These are phyloP conservation scores for Gymnarchus niloticus DNA, from an alignment of 2,113 vertebrate genomes.

Conservation along the genomic window DNA sequence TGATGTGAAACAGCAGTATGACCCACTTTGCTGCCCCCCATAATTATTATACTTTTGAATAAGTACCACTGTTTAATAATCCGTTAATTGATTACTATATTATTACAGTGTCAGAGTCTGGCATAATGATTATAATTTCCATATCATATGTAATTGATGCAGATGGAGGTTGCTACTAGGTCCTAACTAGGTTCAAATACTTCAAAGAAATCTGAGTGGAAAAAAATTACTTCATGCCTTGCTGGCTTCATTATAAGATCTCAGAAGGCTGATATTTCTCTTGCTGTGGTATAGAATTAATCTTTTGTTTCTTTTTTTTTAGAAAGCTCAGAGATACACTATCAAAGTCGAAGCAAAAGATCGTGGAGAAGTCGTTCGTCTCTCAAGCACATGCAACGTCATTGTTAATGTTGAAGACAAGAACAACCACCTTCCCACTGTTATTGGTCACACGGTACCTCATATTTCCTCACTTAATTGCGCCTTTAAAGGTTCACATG, in stretches of 20 bases:
- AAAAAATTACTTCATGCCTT: background rate
- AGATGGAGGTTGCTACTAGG: too few species aligned
- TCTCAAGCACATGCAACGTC: conserved; percentile 48
- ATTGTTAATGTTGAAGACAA: conserved; percentile 45
- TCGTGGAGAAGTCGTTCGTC: conserved; percentile 21
- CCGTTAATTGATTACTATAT: too few species aligned
- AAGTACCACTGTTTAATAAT: too few species aligned
- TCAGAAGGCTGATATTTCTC: background rate
- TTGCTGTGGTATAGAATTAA: background rate
- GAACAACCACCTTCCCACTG: conserved; percentile 48
- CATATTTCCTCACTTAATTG: background rate
- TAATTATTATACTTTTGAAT: too few species aligned
- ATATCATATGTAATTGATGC: too few species aligned
- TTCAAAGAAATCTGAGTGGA: background rate
- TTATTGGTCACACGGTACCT: conserved; percentile 42
- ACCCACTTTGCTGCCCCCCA: too few species aligned
- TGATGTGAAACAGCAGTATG: too few species aligned
- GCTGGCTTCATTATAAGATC: background rate
- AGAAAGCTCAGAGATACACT: conserved; percentile 46
- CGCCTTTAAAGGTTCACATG: background rate
- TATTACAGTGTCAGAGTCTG: too few species aligned
- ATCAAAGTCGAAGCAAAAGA: conserved; percentile 54
- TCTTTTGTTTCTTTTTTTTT: background rate
- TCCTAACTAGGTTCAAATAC: background rate
- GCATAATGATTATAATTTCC: too few species aligned